phyloP scores from a whole-genome alignment of 1,140 invertebrate genomes.

The Antheraea mylitta region DNA sequence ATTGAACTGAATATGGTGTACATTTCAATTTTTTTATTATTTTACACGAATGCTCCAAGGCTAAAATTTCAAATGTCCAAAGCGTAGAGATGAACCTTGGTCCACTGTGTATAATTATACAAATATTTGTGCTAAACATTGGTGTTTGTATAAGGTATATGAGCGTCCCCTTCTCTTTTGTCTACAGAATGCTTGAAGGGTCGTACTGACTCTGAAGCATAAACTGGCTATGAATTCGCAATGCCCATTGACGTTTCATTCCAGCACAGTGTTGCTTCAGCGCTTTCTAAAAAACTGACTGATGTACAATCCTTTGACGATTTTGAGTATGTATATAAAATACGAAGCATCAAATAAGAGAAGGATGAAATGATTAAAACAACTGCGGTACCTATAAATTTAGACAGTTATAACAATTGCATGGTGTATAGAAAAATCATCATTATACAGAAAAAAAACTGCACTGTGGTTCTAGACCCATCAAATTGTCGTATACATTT shows the following conservation, averaged over 20 bases:
- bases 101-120: constrained; percentile 37
- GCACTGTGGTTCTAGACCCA: no score
- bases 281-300: not conserved
- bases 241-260: constrained; percentile 20
- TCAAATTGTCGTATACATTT: no score
- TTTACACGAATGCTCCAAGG: not conserved
- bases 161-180: constrained; percentile 30
- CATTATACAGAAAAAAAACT: no score
- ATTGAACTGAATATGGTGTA: not conserved
- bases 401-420: no score
- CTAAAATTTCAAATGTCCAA: not conserved
- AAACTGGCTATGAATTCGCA: constrained; percentile 36
- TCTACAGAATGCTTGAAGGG: constrained; percentile 21
- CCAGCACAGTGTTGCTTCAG: not conserved
- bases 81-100: not conserved
- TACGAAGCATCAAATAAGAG: no score
- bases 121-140: constrained; percentile 43
- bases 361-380: no score
- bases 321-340: no score
- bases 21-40: not conserved
- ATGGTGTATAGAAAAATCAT: no score
- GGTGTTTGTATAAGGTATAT: constrained; percentile 32
- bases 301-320: not conserved
- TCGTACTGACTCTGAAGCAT: constrained; percentile 10
- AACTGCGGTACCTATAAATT: no score